phyloP scores from a whole-genome alignment of 2,797 vertebrate species.

The Clarias platycephalus region DNA sequence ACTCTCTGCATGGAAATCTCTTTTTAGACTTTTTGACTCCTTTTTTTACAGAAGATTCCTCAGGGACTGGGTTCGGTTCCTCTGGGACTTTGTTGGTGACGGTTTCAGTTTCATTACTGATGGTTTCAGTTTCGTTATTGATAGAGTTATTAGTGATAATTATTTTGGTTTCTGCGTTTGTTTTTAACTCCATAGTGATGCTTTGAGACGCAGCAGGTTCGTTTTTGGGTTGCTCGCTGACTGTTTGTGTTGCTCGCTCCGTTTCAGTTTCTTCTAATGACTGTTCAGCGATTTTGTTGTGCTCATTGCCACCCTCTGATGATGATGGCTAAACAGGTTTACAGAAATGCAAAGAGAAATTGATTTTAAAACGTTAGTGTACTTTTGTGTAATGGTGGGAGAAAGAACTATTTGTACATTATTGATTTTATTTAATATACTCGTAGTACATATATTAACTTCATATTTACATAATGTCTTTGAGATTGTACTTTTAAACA shows the following conservation, averaged over 20 bases:
- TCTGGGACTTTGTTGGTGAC: conserved; percentile 1
- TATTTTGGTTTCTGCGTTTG: conserved; percentile 16
- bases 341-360: neutral
- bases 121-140: neutral
- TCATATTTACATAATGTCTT: no score
- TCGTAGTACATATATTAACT: neutral
- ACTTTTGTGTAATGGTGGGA: neutral
- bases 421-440: neutral
- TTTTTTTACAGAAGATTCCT: neutral
- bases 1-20: conserved; percentile 36
- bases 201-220: neutral
- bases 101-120: conserved; percentile 15
- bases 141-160: neutral
- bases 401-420: neutral
- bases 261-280: conserved; percentile 9
- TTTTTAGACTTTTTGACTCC: conserved; percentile 7
- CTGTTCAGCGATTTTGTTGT: neutral
- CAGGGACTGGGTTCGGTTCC: neutral
- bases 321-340: conserved; percentile 11
- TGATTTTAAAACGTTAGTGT: neutral
- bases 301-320: neutral
- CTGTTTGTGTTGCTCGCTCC: conserved; percentile 5
- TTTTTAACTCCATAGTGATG: neutral
- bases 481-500: no score
- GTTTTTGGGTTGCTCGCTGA: neutral